phyloP scores from a whole-genome alignment of 1,140 invertebrate genomes.

The Scylla paramamosain region DNA sequence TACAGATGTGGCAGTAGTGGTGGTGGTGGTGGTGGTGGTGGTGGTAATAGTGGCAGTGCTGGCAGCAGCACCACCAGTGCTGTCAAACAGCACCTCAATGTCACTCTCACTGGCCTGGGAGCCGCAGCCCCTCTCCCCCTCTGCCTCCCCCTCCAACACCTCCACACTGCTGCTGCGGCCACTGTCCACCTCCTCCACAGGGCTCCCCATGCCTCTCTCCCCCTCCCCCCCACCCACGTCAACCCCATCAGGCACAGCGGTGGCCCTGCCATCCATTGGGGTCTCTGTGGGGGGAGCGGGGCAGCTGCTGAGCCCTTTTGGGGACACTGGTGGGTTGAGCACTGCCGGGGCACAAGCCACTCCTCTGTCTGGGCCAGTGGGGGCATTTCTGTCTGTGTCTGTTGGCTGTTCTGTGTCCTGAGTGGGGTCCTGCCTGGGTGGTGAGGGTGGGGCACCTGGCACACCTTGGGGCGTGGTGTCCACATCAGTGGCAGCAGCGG shows the following conservation, averaged over 20 bases:
- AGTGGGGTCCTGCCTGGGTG: background rate
- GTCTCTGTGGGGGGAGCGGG: background rate
- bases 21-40: background rate
- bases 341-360: background rate
- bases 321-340: background rate
- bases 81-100: slow-evolving; percentile 53
- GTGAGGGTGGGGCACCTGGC: background rate
- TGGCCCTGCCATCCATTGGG: background rate
- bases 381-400: background rate
- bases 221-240: background rate
- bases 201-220: background rate
- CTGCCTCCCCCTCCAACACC: background rate
- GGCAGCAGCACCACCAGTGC: background rate
- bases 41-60: background rate
- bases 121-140: background rate
- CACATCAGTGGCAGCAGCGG: background rate
- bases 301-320: background rate
- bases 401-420: background rate
- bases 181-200: background rate
- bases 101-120: slow-evolving; percentile 53
- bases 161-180: slow-evolving; percentile 30
- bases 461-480: no score
- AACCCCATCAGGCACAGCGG: background rate
- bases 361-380: background rate
- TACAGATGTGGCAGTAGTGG: background rate